Conservation (phyloP, 37 sponge, comb jelly and placozoan genomes). For the Theonella swinhoei region DNA sequence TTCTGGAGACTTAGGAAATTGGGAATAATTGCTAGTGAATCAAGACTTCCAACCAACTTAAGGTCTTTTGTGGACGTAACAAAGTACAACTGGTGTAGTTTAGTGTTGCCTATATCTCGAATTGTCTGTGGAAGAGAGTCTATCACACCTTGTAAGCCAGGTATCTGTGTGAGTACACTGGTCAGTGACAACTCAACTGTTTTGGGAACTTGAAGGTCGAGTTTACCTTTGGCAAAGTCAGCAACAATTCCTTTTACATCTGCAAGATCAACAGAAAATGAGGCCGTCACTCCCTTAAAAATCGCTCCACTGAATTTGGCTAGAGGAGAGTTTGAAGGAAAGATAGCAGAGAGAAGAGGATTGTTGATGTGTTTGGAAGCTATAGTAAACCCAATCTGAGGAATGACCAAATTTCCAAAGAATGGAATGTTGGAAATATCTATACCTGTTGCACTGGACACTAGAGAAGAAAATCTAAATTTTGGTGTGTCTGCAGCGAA, state of each 20-base stretch:
- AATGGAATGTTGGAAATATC: background rate
- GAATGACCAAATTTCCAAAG: background rate
- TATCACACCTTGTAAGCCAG: background rate
- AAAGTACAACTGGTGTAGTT: background rate
- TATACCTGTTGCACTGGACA: background rate
- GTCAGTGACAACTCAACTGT: background rate
- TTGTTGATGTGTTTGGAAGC: background rate
- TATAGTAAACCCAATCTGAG: background rate
- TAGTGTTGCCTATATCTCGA: background rate
- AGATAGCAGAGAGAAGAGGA: background rate
- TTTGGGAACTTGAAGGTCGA: background rate
- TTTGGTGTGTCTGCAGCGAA: background rate
- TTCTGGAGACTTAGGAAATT: background rate
- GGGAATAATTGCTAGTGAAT: background rate
- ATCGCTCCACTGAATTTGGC: background rate
- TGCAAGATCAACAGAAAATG: background rate
- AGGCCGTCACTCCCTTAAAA: background rate
- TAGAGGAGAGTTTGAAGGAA: background rate
- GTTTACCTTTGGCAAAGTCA: background rate
- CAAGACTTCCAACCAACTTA: background rate
- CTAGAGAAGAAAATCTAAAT: background rate
- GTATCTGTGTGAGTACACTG: background rate
- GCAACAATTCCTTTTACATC: background rate
- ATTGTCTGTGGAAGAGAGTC: background rate
- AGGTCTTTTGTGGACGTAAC: background rate